phyloP scores from a whole-genome alignment of 2,113 vertebrate genomes.

The Ramphastos sulfuratus region DNA sequence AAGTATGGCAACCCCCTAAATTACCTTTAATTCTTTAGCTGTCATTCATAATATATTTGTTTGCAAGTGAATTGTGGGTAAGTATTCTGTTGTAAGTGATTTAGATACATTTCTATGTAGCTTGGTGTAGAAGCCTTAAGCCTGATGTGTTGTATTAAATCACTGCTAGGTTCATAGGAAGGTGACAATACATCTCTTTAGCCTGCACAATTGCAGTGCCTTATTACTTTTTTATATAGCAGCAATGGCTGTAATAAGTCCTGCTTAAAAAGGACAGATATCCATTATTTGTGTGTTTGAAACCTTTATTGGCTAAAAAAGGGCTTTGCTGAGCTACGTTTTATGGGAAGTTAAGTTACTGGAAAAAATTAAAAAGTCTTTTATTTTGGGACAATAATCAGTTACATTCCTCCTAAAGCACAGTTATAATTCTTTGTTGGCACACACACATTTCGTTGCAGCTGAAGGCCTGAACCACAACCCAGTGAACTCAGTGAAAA shows the following conservation, averaged over 20 bases:
- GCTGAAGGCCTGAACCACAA: not conserved
- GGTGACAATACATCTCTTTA: not conserved
- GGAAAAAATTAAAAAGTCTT: slow-evolving; percentile 15
- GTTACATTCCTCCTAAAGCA: not conserved
- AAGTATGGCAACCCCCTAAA: not conserved
- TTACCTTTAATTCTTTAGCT: not conserved
- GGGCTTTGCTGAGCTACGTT: not conserved
- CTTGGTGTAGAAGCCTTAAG: not conserved
- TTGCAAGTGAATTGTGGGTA: not conserved
- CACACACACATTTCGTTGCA: not conserved
- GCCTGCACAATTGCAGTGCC: not conserved
- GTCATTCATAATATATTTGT: not conserved
- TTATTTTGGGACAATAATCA: not conserved
- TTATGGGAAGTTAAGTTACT: slow-evolving; percentile 16
- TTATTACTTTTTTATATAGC: not conserved
- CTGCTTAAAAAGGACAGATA: slow-evolving; percentile 11
- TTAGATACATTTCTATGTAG: not conserved
- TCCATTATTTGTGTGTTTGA: not conserved
- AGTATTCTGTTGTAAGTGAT: not conserved
- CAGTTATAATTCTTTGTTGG: slow-evolving; percentile 10
- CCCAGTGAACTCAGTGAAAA: not conserved
- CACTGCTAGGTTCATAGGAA: not conserved
- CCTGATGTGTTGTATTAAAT: not conserved
- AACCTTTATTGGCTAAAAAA: not conserved
- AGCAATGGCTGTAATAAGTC: not conserved